A percentile compares a stretch with the other conserved stretches of the same genome.
These are phyloP conservation scores for Pammene fasciana DNA, from an alignment of 2,888 invertebrate species.

Conservation along the genomic window DNA sequence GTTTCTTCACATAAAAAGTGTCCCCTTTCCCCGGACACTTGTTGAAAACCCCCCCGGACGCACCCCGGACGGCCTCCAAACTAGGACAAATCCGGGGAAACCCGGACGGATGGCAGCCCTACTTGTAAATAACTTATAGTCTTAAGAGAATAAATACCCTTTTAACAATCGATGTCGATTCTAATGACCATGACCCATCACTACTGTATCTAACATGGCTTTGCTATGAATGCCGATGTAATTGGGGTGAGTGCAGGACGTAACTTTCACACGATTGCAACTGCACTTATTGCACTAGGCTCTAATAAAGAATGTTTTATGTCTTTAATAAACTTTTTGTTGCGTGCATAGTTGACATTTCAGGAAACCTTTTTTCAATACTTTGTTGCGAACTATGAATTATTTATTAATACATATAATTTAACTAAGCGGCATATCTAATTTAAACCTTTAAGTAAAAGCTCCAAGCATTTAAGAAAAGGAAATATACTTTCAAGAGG, in stretches of 20 bases:
- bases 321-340: conserved; percentile 51
- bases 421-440: conserved; percentile 6
- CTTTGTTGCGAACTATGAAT: conserved; percentile 28
- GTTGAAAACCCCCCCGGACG: too few relatives aligned
- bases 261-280: conserved; percentile 74
- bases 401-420: conserved; percentile 13
- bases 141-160: neutral
- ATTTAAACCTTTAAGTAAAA: neutral
- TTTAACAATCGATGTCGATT: conserved; percentile 33
- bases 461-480: neutral
- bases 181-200: conserved; percentile 24
- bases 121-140: too few relatives aligned
- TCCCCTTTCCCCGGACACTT: too few relatives aligned
- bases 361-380: conserved; percentile 48
- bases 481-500: too few relatives aligned
- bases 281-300: conserved; percentile 53
- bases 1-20: too few relatives aligned
- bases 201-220: conserved; percentile 60
- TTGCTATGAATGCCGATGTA: conserved; percentile 72
- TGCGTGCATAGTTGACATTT: conserved; percentile 55
- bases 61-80: too few relatives aligned
- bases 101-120: too few relatives aligned
- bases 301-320: conserved; percentile 49
- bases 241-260: conserved; percentile 71
- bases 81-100: too few relatives aligned